Base-by-base conservation (phyloP, 2,797 vertebrate genomes). In the Microchirus variegatus region DNA sequence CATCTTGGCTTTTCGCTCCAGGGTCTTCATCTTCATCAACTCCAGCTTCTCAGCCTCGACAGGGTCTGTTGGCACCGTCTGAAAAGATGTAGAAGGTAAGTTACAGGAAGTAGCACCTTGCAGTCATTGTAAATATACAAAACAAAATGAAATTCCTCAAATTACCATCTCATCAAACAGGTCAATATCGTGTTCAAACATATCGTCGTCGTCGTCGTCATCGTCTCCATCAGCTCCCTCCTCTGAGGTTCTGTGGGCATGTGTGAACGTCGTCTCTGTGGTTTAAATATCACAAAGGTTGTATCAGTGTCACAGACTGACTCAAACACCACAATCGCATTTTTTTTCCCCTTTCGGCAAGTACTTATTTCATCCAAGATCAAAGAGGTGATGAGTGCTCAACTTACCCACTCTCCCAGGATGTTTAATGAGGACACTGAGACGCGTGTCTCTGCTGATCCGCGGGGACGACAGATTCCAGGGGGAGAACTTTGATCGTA, bases 1-100 rank as follows among this genome's bases (percentile, higher is more conserved):
- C 66, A 92, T 94, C 88, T 89, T 96, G 41, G 93, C 94, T 14
- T 81, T 87, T 8, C 96, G 92, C 75, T 94, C 77, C 80, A 97
- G 59, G 0, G 95, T 96, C 74, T 78, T 94, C 90, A 93, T 92
- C 82, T 84, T 93, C 92, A 78, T 89, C 62, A 91, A 2, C 72
- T 93, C 88, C 62, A 86, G 14, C 76, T 88, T 93, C 71, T 91
- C 80, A 0, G 84, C 80, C 59, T 90, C 80, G 0, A 63, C 71
- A 0, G 90, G 82, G 70, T 90, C 83, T 0, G 86, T 71, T 0
- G 89, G 80, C 44, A 82, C 12, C 0, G 55, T 57, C 79, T 90
- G 77, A 59, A 89, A 88, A 82, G 88, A 18, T 22, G 22, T 22
- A 22, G 22, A 1, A 71, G 8, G 41, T 0, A 19, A n/a, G 47